Base-by-base conservation (phyloP, 1,140 invertebrate genomes). In the Lasioglossum albipes region DNA sequence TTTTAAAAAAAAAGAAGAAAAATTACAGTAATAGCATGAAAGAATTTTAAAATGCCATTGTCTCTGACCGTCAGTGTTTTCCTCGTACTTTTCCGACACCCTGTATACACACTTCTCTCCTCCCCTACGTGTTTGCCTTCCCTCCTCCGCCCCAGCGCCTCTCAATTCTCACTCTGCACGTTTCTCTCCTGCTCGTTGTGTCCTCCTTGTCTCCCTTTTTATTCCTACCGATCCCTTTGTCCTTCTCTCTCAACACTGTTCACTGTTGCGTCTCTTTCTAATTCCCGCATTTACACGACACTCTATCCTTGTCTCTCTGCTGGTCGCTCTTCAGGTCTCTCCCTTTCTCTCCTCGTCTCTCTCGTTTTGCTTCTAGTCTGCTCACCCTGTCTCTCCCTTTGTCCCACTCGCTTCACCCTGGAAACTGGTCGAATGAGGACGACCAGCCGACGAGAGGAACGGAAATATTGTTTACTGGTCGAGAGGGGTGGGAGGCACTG, bases 391-490 rank as follows among this genome's bases (percentile, higher is more conserved):
- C 66, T 69, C 41, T 69, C 57, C 31, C 73, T 69, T 62, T 67
- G 16, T 52, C 57, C 61, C 79, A 52, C 74, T 42, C 27, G 31
- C n/a, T 61, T n/a, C 45, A 77, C 36, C 59, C 67, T 79, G 31
- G 22, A 31, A 65, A 27, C 76, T 73, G 69, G 76, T 79, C 69
- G 61, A 79, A 74, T 31, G 77, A 79, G 77, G 70, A 79, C 76
- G 49, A n/a, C n/a, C 42, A 27, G 52, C 52, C 22, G 36, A 27
- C 31, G 52, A 65, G 61, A 72, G 22, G 64, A 27, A 22, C 41
- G 71, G 73, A 69, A 68, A 80, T 75, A 75, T 80, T 75, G 79
- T 75, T 80, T 75, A 77, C 57, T 36, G 18, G 74, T 62, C 57
- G 42, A 45, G 49, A 54, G 12, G 49, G 10, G 13, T 2, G 54